phyloP scores from a whole-genome alignment of 2,797 vertebrate genomes.

The Gila robusta region DNA sequence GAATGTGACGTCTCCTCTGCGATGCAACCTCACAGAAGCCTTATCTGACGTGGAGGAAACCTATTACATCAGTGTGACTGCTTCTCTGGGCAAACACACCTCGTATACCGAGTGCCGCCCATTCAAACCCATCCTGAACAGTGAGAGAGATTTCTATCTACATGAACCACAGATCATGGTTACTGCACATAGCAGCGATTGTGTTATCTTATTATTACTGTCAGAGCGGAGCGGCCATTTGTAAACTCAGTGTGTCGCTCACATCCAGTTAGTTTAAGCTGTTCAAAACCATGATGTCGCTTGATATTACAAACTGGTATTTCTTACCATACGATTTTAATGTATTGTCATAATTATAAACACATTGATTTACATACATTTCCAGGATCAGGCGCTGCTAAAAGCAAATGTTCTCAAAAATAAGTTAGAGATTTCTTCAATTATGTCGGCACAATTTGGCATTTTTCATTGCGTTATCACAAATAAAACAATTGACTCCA shows the following conservation, averaged over 20 bases:
- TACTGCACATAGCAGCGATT: neutral
- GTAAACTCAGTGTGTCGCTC: neutral
- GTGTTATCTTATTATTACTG: neutral
- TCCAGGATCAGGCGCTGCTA: no score
- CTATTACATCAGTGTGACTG: slow-evolving; percentile 45
- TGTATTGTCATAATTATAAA: no score
- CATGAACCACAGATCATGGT: neutral
- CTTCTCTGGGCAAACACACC: neutral
- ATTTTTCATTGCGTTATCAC: neutral
- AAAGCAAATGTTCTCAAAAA: no score
- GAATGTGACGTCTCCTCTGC: slow-evolving; percentile 18
- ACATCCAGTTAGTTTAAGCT: no score
- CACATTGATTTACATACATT: no score
- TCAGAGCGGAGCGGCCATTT: neutral
- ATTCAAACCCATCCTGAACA: neutral
- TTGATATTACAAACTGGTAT: no score
- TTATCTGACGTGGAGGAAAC: neutral
- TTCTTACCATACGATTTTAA: no score
- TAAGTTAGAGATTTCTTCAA: no score
- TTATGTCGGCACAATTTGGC: no score
- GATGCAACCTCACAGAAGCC: slow-evolving; percentile 47
- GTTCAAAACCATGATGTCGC: no score
- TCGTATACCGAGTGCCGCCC: rapidly evolving
- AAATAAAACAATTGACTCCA: neutral
- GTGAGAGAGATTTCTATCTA: slow-evolving; percentile 25